Conservation (phyloP, 2,797 vertebrate species). For the Gymnoscopelus braueri region DNA sequence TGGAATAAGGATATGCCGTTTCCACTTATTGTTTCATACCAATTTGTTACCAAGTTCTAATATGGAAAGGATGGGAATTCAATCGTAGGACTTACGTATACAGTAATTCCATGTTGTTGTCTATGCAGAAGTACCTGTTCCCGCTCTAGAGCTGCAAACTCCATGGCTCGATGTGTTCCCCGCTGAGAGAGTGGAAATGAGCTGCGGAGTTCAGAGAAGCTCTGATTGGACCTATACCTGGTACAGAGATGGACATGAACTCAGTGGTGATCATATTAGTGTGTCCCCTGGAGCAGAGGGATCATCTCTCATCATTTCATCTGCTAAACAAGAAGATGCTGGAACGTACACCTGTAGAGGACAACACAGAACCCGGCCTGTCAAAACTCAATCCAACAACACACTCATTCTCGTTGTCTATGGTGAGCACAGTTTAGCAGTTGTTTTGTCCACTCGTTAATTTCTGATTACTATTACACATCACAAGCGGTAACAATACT, state of each 20-base stretch:
- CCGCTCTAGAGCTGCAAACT: constrained; percentile 17
- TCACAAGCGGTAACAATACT: too few species aligned
- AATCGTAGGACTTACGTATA: too few species aligned
- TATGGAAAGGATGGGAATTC: too few species aligned
- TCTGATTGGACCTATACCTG: constrained; percentile 64
- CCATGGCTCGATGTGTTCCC: constrained; percentile 68
- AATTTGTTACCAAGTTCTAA: too few species aligned
- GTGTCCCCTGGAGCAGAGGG: neutral
- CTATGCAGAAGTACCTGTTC: constrained; percentile 59
- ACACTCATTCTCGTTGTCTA: constrained; percentile 9
- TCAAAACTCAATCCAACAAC: constrained; percentile 25
- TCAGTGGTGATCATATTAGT: neutral
- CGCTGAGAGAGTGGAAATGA: constrained; percentile 54
- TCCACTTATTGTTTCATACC: too few species aligned
- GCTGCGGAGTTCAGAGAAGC: constrained; percentile 36
- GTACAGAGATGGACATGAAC: constrained; percentile 7
- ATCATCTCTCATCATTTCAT: constrained; percentile 32
- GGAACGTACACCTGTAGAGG: constrained; percentile 53
- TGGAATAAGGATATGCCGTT: too few species aligned
- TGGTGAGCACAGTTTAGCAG: constrained; percentile 40
- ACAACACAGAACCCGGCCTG: constrained; percentile 32
- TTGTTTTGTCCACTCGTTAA: too few species aligned
- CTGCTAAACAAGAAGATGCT: neutral
- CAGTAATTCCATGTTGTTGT: neutral
- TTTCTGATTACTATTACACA: too few species aligned